Conservation (phyloP, 2,113 vertebrate genomes). For the Cervus canadensis region DNA sequence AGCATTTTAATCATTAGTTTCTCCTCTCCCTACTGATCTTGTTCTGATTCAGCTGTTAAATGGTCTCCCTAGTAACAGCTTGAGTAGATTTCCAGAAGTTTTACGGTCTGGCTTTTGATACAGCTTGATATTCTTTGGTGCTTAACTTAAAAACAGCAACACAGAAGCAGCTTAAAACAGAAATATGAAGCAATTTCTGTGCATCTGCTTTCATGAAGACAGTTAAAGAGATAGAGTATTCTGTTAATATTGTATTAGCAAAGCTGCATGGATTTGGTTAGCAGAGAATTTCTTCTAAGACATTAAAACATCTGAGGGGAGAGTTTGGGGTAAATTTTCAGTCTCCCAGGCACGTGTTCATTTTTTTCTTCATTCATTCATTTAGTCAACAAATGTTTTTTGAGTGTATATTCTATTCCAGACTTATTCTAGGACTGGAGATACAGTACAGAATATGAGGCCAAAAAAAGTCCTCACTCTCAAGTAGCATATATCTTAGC, state of each 20-base stretch:
- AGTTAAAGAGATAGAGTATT: background rate
- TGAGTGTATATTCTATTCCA: background rate
- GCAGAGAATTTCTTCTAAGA: background rate
- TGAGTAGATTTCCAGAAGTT: background rate
- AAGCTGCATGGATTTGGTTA: background rate
- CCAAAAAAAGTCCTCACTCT: background rate
- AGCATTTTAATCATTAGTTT: background rate
- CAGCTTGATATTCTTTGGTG: constrained; percentile 10
- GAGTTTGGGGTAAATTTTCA: background rate
- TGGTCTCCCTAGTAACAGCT: constrained; percentile 50
- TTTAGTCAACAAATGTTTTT: background rate
- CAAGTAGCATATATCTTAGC: background rate
- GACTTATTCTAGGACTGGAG: background rate
- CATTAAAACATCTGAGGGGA: background rate
- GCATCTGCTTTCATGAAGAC: background rate
- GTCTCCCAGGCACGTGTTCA: background rate
- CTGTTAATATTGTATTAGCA: background rate
- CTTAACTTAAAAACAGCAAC: constrained; percentile 39
- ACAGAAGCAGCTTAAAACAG: background rate
- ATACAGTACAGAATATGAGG: background rate
- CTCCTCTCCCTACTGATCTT: background rate
- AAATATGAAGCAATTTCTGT: background rate
- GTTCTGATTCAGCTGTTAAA: background rate
- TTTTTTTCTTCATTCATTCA: background rate
- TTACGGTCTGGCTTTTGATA: constrained; percentile 25